These are phyloP conservation scores for Leptogaster cylindrica DNA, from an alignment of 2,888 invertebrate species.

Conservation along the genomic window DNA sequence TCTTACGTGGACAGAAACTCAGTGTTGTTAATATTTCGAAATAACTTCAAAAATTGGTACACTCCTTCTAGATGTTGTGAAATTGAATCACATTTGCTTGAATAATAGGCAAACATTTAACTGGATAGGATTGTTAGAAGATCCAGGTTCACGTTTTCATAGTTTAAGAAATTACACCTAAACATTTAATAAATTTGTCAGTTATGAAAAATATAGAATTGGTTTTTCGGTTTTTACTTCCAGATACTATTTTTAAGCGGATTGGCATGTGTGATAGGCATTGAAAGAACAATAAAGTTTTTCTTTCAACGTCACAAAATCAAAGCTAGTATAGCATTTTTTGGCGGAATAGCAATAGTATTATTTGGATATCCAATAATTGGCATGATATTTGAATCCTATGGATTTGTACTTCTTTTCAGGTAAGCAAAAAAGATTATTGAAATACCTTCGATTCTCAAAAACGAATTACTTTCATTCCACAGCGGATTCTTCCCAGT, in stretches of 20 bases:
- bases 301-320: constrained; percentile 97
- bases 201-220: too few species aligned
- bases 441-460: background rate
- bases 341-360: constrained; percentile 91
- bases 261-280: constrained; percentile 93
- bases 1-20: too few species aligned
- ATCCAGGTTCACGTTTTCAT: too few species aligned
- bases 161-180: too few species aligned
- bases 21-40: too few species aligned
- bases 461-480: constrained; percentile 52
- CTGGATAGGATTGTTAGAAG: too few species aligned
- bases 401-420: constrained; percentile 89
- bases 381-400: constrained; percentile 95
- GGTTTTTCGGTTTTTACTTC: constrained; percentile 54
- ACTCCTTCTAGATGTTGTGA: too few species aligned
- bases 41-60: too few species aligned
- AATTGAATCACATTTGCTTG: too few species aligned
- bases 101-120: too few species aligned
- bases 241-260: constrained; percentile 97
- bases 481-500: constrained; percentile 96
- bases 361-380: constrained; percentile 94
- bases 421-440: constrained; percentile 65
- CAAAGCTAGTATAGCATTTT: constrained; percentile 87
- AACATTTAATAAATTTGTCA: too few species aligned
- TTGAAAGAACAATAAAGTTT: constrained; percentile 93